A percentile compares a stretch with the other conserved stretches of the same genome.
phyloP scores from a whole-genome alignment of 35 echinoderm and acorn worm species.

The Ophioderma brevispina region DNA sequence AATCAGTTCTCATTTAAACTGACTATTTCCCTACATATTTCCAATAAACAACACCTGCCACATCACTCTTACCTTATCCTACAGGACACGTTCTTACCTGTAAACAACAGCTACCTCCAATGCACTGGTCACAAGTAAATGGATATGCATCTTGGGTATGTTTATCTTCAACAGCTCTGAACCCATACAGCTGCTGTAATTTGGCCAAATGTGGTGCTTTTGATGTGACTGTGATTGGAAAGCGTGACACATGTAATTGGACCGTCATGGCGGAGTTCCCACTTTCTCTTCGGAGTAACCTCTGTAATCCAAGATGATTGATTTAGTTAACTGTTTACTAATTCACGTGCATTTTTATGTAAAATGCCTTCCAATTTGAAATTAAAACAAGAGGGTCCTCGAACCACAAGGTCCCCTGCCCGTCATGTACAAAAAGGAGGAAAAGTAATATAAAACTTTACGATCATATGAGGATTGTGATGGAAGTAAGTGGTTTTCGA shows the following conservation, averaged over 20 bases:
- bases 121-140: slow-evolving; percentile 78
- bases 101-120: slow-evolving; percentile 82
- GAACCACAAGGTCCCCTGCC: too few species aligned
- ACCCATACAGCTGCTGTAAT: neutral
- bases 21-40: too few species aligned
- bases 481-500: too few species aligned
- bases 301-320: slow-evolving; percentile 25
- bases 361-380: too few species aligned
- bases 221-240: slow-evolving; percentile 33
- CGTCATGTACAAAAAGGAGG: too few species aligned
- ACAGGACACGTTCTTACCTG: slow-evolving; percentile 37
- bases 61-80: neutral
- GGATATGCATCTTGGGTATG: slow-evolving; percentile 5
- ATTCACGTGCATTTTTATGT: too few species aligned
- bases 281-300: slow-evolving; percentile 28
- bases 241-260: slow-evolving; percentile 74
- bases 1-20: too few species aligned
- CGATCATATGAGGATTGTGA: too few species aligned
- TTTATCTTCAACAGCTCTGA: neutral
- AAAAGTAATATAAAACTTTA: too few species aligned
- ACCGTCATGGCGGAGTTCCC: slow-evolving; percentile 81
- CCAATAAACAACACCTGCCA: too few species aligned
- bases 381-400: too few species aligned
- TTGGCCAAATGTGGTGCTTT: slow-evolving; percentile 17
- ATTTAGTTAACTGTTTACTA: too few species aligned